Conservation (phyloP, 2,888 invertebrate genomes). For the Mesorhabditis spiculigera region DNA sequence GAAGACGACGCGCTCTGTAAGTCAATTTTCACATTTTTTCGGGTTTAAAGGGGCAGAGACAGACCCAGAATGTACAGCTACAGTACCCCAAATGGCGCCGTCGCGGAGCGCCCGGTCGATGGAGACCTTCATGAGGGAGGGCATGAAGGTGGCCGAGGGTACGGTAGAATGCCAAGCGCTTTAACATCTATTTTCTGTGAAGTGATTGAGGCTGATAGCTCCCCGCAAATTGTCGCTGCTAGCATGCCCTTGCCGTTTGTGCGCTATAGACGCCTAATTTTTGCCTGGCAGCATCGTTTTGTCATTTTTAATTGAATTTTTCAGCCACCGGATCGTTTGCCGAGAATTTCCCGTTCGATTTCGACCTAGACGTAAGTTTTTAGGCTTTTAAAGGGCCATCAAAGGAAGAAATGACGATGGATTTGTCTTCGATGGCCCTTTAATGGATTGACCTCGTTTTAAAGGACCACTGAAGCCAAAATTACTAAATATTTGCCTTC, state of each 20-base stretch:
- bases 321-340: constrained; percentile 28
- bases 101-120: constrained; percentile 3
- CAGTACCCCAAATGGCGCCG: not conserved
- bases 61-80: too few relatives aligned
- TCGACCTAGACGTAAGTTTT: constrained; percentile 13
- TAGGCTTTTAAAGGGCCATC: constrained; percentile 5
- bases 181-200: not conserved
- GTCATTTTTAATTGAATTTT: too few relatives aligned
- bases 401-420: too few relatives aligned
- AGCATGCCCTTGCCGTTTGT: not conserved
- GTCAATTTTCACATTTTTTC: too few relatives aligned
- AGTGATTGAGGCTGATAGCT: not conserved
- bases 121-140: not conserved
- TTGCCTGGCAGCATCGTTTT: too few relatives aligned
- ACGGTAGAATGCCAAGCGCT: not conserved
- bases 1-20: too few relatives aligned
- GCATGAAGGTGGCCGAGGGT: not conserved
- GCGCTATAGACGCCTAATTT: not conserved
- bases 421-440: too few relatives aligned
- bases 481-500: too few relatives aligned
- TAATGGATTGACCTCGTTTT: too few relatives aligned
- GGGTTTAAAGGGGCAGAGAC: too few relatives aligned
- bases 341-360: constrained; percentile 24
- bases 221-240: not conserved
- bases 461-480: too few relatives aligned